Percentiles rank a stretch among this genome's conserved stretches.
phyloP scores from a whole-genome alignment of 92 coral and sea anemone species.

The Chrysogorgia sp. region DNA sequence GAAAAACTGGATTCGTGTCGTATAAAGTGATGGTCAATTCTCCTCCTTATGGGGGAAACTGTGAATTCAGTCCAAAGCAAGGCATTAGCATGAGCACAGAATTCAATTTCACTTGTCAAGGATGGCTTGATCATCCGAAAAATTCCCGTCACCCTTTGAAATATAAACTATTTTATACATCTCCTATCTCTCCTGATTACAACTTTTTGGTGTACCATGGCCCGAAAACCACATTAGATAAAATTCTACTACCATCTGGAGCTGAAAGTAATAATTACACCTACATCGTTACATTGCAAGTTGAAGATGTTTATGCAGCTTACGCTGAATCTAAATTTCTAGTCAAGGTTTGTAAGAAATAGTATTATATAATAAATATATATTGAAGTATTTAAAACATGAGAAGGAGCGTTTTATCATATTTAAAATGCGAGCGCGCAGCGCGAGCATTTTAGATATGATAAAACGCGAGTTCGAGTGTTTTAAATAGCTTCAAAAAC shows the following conservation, averaged over 20 bases:
- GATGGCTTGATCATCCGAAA: slow-evolving; percentile 72
- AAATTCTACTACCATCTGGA: slow-evolving; percentile 70
- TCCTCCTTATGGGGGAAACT: slow-evolving; percentile 74
- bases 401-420: background rate
- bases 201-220: slow-evolving; percentile 66
- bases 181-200: slow-evolving; percentile 22
- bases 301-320: slow-evolving; percentile 76
- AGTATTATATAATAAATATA: background rate
- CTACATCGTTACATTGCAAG: slow-evolving; percentile 50
- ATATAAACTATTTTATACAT: slow-evolving; percentile 66
- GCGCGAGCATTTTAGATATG: no score
- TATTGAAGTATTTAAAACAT: background rate
- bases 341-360: slow-evolving; percentile 54
- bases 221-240: slow-evolving; percentile 48
- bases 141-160: slow-evolving; percentile 62
- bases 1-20: slow-evolving; percentile 68
- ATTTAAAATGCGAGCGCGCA: no score
- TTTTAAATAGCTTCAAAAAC: no score
- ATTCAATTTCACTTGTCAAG: slow-evolving; percentile 65
- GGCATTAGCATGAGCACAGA: slow-evolving; percentile 68
- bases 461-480: no score
- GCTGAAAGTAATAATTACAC: slow-evolving; percentile 39
- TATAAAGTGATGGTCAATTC: slow-evolving; percentile 62
- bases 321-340: slow-evolving; percentile 36
- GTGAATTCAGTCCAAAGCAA: slow-evolving; percentile 68